Base-by-base conservation (phyloP, 2,113 vertebrate species). In the Corythoichthys haematopterus region DNA sequence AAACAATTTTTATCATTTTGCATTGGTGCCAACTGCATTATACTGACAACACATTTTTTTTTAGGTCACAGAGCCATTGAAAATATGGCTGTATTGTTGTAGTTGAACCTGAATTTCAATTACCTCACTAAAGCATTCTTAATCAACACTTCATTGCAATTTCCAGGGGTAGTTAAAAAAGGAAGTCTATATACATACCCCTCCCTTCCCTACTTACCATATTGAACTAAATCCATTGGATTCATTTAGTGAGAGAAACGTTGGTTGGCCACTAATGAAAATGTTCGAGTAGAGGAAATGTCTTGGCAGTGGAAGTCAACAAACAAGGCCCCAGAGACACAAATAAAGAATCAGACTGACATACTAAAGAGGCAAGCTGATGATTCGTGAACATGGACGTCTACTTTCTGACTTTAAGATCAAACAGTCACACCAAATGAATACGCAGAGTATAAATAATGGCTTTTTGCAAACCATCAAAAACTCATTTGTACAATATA, bases 381-480 rank as follows among this genome's bases (percentile, higher is more conserved):
- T 13, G 0, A 58, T 50, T 63, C 8, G 38, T 3, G 55, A 74
- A 13, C 71, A 75, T 66, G 1, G 33, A 35, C 51, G 55, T 72
- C 66, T 74, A 35, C 67, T 16, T 70, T 70, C 72, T 70, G 77
- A 79, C 81, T 82, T 80, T 81, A 77, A 87, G 81, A 82, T 83
- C 58, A 63, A 71, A 69, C 72, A 79, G 78, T 77, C 64, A 65
- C 64, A 53, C 69, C 67, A 84, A 85, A 88, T 83, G 83, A 87
- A 71, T 63, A 66, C 77, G 74, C 62, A 69, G 79, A 85, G 79
- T 76, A 76, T 80, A 83, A 87, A 86, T 81, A 57, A 82, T 70
- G 75, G 71, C 72, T 55, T 20, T 63, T 58, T 56, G 67, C 36
- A 9, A 65, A 80, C 78, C 74, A 82, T 72, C 72, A 83, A 77